A percentile compares a stretch with the other conserved stretches of the same genome.
Evolutionary conservation across 2,113 vertebrate species (phyloP).

Genomic region (Sialia sialis): DNA sequence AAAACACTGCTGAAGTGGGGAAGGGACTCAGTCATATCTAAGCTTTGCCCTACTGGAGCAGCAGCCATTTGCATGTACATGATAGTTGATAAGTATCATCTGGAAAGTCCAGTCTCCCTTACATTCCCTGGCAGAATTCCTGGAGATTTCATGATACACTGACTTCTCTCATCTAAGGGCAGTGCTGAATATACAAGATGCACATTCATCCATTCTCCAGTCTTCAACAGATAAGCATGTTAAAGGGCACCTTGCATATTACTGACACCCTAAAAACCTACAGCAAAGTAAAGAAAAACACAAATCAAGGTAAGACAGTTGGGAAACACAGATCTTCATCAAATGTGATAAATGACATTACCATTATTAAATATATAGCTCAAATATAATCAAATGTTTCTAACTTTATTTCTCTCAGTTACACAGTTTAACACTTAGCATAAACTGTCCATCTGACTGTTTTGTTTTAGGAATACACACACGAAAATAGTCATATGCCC

Average conservation of each 20-base stretch:
- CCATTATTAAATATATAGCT: conserved; percentile 4
- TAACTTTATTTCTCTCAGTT: conserved; percentile 49
- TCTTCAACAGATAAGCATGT: background rate
- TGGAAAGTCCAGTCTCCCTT: conserved; percentile 12
- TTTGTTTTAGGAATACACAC: background rate
- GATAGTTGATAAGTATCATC: background rate
- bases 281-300: background rate
- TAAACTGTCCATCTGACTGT: conserved; percentile 14
- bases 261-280: background rate
- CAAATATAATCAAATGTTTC: conserved; percentile 32
- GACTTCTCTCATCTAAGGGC: background rate
- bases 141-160: background rate
- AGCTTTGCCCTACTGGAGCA: background rate
- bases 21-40: background rate
- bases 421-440: conserved; percentile 43
- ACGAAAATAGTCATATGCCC: conserved; percentile 23
- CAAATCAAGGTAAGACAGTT: background rate
- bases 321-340: background rate
- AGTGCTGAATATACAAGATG: background rate
- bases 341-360: background rate
- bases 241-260: background rate
- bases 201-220: background rate
- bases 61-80: background rate
- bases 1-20: background rate
- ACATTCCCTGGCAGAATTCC: background rate